Conservation (phyloP, 2,113 vertebrate species). For the Gallinago jamesoni region DNA sequence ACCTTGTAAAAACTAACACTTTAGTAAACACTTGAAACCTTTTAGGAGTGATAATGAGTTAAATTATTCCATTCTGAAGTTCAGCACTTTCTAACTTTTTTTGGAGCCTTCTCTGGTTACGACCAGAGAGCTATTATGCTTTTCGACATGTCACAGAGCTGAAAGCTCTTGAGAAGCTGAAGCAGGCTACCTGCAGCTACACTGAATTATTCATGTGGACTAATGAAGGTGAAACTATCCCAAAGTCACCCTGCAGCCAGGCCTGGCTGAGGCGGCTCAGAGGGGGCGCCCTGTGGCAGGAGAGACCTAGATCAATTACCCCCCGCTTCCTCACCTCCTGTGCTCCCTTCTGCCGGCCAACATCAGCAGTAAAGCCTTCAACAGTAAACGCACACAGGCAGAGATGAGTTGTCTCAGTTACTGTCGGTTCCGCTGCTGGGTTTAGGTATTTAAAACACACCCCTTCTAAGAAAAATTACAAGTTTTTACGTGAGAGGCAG, state of each 20-base stretch:
- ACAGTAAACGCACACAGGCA: accelerated
- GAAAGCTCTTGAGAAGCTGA: neutral
- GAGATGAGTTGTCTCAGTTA: neutral
- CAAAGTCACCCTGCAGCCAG: accelerated
- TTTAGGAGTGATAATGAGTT: neutral
- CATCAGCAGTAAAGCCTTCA: neutral
- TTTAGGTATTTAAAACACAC: neutral
- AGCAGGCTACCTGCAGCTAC: neutral
- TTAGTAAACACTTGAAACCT: neutral
- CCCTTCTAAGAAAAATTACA: neutral
- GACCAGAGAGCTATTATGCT: neutral
- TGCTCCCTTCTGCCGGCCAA: neutral
- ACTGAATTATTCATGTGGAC: neutral
- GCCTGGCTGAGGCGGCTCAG: neutral
- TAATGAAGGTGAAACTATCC: neutral
- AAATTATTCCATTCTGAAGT: no score
- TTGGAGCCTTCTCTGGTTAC: no score
- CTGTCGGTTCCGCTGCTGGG: neutral
- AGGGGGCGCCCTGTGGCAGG: neutral
- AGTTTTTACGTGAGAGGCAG: neutral
- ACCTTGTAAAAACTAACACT: neutral
- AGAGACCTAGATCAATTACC: no score
- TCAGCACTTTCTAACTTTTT: neutral
- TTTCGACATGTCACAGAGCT: neutral
- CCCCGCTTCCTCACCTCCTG: neutral